A percentile compares a stretch with the other conserved stretches of the same genome.
These are phyloP conservation scores for Holcopasites calliopsidis DNA, from an alignment of 1,140 invertebrate species.

Conservation along the genomic window DNA sequence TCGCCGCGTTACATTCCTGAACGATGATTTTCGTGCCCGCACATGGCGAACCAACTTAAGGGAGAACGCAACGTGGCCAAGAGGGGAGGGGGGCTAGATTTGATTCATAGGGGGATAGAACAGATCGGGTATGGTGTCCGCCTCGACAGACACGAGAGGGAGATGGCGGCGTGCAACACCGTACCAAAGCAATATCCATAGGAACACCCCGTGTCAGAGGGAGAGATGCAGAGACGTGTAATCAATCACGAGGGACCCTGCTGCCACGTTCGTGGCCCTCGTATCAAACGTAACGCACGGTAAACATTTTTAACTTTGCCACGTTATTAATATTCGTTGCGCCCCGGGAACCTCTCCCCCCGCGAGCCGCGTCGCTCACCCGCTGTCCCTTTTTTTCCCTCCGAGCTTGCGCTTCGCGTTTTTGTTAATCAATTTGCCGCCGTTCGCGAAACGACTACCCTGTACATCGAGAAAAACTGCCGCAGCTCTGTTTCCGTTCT, in stretches of 20 bases:
- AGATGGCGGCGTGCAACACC: slow-evolving; percentile 58
- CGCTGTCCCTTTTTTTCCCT: slow-evolving; percentile 38
- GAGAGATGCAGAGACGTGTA: slow-evolving; percentile 74
- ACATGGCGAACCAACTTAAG: slow-evolving; percentile 21
- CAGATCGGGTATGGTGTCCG: slow-evolving; percentile 61
- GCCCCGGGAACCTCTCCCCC: slow-evolving; percentile 56
- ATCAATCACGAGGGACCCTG: slow-evolving; percentile 78
- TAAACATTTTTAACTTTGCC: slow-evolving; percentile 81
- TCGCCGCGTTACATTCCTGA: slow-evolving; percentile 35
- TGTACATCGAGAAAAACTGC: background rate
- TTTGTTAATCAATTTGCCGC: slow-evolving; percentile 42
- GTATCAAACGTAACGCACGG: slow-evolving; percentile 78
- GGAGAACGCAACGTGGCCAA: background rate
- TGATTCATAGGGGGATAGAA: slow-evolving; percentile 58
- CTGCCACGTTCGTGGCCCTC: slow-evolving; percentile 77
- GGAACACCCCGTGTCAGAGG: slow-evolving; percentile 73
- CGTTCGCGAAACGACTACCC: background rate
- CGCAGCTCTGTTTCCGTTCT: background rate
- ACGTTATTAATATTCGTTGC: slow-evolving; percentile 80
- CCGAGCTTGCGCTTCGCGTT: slow-evolving; percentile 21
- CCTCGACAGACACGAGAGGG: slow-evolving; percentile 52
- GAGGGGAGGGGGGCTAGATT: slow-evolving; percentile 38
- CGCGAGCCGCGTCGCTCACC: slow-evolving; percentile 18
- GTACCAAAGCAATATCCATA: slow-evolving; percentile 76
- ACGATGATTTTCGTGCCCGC: slow-evolving; percentile 49